A percentile compares a stretch with the other conserved stretches of the same genome.
Conservation (phyloP, 2,888 invertebrate genomes). For the Tachina fera region DNA sequence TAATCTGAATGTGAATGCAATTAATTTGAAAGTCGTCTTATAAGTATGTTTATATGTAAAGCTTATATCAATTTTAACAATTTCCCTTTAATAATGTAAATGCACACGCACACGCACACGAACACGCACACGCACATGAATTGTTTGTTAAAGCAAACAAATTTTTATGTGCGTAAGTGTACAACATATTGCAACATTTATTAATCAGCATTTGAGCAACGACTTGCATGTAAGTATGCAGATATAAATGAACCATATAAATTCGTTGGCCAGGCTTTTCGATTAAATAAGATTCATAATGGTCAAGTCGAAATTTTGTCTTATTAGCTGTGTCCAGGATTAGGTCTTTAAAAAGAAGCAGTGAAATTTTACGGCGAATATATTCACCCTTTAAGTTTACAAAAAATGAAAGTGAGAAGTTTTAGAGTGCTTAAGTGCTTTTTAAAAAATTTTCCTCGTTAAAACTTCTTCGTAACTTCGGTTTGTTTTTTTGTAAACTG, state of each 20-base stretch:
- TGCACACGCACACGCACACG: too few relatives aligned
- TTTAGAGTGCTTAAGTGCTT: too few relatives aligned
- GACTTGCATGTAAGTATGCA: neutral
- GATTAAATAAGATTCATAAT: neutral
- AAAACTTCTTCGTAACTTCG: too few relatives aligned
- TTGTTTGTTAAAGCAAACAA: neutral
- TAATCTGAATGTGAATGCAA: slow-evolving; percentile 31
- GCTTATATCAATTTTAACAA: slow-evolving; percentile 24
- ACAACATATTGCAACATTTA: slow-evolving; percentile 47
- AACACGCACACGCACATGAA: neutral
- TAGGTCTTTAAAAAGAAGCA: too few relatives aligned
- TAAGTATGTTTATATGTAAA: too few relatives aligned
- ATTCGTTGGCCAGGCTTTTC: neutral
- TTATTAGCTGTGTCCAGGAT: too few relatives aligned
- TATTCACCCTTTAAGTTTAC: too few relatives aligned
- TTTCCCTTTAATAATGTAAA: slow-evolving; percentile 8
- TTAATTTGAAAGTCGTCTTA: slow-evolving; percentile 30
- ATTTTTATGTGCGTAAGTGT: neutral
- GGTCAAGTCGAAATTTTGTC: too few relatives aligned
- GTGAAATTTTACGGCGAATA: too few relatives aligned
- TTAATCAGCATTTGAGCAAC: neutral
- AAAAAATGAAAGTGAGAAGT: too few relatives aligned
- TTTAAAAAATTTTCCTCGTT: too few relatives aligned
- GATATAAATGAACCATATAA: neutral
- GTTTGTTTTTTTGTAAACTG: too few relatives aligned